Evolutionary conservation across 2,113 vertebrate genomes (phyloP).

Genomic region (Pollachius pollachius): DNA sequence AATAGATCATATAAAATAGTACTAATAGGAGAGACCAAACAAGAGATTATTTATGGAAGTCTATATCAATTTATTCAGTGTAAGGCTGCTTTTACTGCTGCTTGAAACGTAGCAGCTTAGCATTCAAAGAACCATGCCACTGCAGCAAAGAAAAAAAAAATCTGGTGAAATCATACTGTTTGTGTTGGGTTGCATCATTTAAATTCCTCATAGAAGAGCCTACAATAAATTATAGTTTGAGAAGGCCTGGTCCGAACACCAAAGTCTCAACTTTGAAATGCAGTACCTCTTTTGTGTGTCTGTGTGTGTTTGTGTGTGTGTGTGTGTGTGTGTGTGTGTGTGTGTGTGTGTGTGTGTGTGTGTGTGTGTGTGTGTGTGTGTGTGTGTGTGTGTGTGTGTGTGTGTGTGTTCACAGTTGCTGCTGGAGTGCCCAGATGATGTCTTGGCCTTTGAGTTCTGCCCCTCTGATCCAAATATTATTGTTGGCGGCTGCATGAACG

Average conservation of each 20-base stretch:
- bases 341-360: background rate
- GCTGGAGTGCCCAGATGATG: constrained; percentile 84
- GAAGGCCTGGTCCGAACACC: constrained; percentile 23
- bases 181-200: constrained; percentile 21
- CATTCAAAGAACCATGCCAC: background rate
- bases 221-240: constrained; percentile 35
- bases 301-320: constrained; percentile 15
- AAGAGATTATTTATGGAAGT: constrained; percentile 1
- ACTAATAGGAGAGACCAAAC: constrained; percentile 10
- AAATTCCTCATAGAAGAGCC: constrained; percentile 8
- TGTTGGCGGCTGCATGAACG: constrained; percentile 86
- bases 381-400: constrained; percentile 9
- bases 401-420: constrained; percentile 77
- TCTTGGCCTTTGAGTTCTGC: constrained; percentile 88
- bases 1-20: constrained; percentile 1
- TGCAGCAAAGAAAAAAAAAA: constrained; percentile 2
- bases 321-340: too few relatives aligned
- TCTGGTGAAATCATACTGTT: constrained; percentile 24
- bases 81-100: background rate
- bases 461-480: constrained; percentile 88
- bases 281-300: constrained; percentile 18
- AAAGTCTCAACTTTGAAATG: constrained; percentile 34
- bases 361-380: background rate
- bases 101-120: constrained; percentile 15
- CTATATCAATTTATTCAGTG: constrained; percentile 5